Evolutionary conservation across 2,113 vertebrate species (phyloP).

Genomic region (Carollia perspicillata): DNA sequence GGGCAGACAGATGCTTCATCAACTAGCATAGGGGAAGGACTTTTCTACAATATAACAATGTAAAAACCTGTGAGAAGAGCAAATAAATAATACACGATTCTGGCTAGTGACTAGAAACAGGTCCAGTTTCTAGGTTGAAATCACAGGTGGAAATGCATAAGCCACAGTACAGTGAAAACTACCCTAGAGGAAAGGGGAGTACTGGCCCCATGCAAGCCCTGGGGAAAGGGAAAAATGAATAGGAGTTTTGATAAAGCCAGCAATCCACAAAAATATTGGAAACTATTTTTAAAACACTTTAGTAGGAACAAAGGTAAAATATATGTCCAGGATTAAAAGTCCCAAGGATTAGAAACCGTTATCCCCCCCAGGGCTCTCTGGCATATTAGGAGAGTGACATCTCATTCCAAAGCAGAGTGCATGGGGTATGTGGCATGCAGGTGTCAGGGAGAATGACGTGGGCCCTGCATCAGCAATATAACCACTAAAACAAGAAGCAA

Average conservation of each 20-base stretch:
- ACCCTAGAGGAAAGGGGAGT: not conserved
- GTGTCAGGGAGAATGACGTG: not conserved
- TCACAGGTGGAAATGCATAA: not conserved
- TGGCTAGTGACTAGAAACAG: not conserved
- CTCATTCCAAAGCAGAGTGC: not conserved
- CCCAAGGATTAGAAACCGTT: not conserved
- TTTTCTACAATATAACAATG: not conserved
- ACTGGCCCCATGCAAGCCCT: not conserved
- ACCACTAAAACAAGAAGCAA: not conserved
- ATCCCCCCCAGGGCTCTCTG: not conserved
- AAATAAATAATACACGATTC: not conserved
- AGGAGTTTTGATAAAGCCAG: not conserved
- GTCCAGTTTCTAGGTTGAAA: not conserved
- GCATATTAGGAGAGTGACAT: not conserved
- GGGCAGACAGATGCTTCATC: not conserved
- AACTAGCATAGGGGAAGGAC: not conserved
- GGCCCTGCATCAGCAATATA: not conserved
- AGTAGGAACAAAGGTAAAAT: constrained; percentile 3
- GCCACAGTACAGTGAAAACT: not conserved
- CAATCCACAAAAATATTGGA: not conserved
- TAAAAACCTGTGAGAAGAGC: constrained; percentile 1
- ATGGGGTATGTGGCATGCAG: not conserved
- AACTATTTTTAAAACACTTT: constrained; percentile 10
- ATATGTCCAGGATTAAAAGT: not conserved
- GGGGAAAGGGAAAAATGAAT: not conserved